Percentiles rank a stretch among this genome's conserved stretches.
These are phyloP conservation scores for Battus philenor DNA, from an alignment of 1,140 invertebrate species.

Conservation along the genomic window DNA sequence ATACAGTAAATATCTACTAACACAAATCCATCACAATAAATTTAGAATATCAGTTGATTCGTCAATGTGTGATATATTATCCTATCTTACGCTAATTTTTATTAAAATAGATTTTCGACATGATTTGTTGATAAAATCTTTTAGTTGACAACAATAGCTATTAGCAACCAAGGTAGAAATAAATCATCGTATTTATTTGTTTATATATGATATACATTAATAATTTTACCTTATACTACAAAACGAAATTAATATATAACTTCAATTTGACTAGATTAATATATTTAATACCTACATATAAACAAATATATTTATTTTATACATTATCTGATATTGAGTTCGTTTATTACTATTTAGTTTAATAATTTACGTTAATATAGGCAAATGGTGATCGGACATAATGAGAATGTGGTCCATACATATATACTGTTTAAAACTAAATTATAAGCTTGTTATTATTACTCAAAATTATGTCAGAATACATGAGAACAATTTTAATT, in stretches of 20 bases:
- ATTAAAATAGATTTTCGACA: slow-evolving; percentile 60
- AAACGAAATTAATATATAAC: slow-evolving; percentile 34
- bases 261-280: slow-evolving; percentile 66
- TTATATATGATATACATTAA: background rate
- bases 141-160: slow-evolving; percentile 54
- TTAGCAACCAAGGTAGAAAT: slow-evolving; percentile 30
- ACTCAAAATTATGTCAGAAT: too few relatives aligned
- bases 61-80: slow-evolving; percentile 28
- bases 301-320: slow-evolving; percentile 18
- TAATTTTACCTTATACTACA: background rate
- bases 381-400: too few relatives aligned
- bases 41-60: slow-evolving; percentile 73
- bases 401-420: too few relatives aligned
- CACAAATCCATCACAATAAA: slow-evolving; percentile 73
- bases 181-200: slow-evolving; percentile 22
- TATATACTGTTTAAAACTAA: too few relatives aligned
- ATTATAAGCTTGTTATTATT: too few relatives aligned
- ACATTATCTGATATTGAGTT: too few relatives aligned
- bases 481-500: too few relatives aligned
- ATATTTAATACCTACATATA: slow-evolving; percentile 53
- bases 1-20: slow-evolving; percentile 54
- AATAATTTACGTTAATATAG: too few relatives aligned
- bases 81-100: slow-evolving; percentile 34
- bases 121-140: slow-evolving; percentile 74
- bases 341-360: too few relatives aligned